phyloP scores from a whole-genome alignment of 2,888 invertebrate species.

The Dicranocentrus wangi region DNA sequence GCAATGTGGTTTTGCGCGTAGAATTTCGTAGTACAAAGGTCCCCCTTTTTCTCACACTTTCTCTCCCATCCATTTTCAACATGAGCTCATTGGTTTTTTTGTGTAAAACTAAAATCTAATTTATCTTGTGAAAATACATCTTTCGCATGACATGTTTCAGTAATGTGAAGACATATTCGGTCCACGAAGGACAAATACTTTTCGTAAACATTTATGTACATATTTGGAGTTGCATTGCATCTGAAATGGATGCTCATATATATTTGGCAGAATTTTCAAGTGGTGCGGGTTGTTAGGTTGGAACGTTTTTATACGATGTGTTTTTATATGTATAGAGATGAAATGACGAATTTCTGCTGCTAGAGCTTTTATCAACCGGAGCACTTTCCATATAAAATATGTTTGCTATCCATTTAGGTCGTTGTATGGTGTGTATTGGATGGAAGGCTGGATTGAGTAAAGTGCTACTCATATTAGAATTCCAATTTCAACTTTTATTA shows the following conservation, averaged over 20 bases:
- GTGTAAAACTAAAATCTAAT: conserved; percentile 22
- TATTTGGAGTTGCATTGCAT: background rate
- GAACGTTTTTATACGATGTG: too few species aligned
- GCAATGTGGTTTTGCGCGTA: background rate
- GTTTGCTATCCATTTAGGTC: too few species aligned
- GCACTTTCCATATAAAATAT: too few species aligned
- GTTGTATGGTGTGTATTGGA: too few species aligned
- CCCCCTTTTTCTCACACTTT: too few species aligned
- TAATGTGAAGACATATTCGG: conserved; percentile 7
- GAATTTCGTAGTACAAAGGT: conserved; percentile 13
- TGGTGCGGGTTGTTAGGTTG: too few species aligned
- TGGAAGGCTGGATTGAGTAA: too few species aligned
- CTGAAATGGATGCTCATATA: background rate
- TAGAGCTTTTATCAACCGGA: too few species aligned
- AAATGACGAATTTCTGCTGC: too few species aligned
- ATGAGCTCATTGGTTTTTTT: conserved; percentile 7
- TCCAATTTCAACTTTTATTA: too few species aligned
- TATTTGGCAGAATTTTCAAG: background rate
- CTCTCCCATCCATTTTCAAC: conserved; percentile 31
- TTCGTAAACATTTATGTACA: conserved; percentile 9
- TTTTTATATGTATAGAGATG: too few species aligned
- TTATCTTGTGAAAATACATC: conserved; percentile 22
- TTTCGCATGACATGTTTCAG: conserved; percentile 17
- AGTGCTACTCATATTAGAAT: too few species aligned
- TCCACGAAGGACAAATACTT: background rate